Percentiles rank a stretch among this genome's conserved stretches.
phyloP scores from a whole-genome alignment of 2,113 vertebrate genomes.

The Dendrocopos noguchii region DNA sequence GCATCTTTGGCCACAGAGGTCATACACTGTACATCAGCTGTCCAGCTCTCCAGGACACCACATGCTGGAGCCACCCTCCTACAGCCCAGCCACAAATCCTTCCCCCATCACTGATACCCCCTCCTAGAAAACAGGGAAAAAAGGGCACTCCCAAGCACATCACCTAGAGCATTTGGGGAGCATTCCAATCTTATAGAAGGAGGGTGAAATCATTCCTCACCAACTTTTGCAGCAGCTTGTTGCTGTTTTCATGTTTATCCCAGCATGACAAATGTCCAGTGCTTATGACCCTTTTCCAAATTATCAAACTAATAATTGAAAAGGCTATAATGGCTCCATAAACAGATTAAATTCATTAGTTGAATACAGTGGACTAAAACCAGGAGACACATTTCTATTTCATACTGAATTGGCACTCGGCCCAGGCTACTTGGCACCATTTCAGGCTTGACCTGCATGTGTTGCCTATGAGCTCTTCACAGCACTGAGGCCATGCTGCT shows the following conservation, averaged over 20 bases:
- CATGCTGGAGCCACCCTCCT: background rate
- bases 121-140: background rate
- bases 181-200: background rate
- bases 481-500: accelerated
- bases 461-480: accelerated
- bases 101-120: background rate
- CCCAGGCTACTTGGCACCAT: background rate
- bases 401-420: background rate
- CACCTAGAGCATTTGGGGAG: background rate
- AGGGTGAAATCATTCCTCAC: background rate
- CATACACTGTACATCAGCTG: background rate
- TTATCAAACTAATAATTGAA: background rate
- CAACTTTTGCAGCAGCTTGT: background rate
- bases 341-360: background rate
- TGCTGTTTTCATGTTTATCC: background rate
- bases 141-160: background rate
- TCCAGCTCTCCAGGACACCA: accelerated
- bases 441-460: background rate
- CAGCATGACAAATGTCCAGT: background rate
- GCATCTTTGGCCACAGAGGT: background rate
- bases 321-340: background rate
- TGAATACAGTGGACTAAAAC: background rate
- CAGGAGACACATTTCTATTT: background rate
- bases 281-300: background rate
- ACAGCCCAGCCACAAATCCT: background rate